Evolutionary conservation across 2,113 vertebrate genomes (phyloP).

Genomic region (Natator depressus): DNA sequence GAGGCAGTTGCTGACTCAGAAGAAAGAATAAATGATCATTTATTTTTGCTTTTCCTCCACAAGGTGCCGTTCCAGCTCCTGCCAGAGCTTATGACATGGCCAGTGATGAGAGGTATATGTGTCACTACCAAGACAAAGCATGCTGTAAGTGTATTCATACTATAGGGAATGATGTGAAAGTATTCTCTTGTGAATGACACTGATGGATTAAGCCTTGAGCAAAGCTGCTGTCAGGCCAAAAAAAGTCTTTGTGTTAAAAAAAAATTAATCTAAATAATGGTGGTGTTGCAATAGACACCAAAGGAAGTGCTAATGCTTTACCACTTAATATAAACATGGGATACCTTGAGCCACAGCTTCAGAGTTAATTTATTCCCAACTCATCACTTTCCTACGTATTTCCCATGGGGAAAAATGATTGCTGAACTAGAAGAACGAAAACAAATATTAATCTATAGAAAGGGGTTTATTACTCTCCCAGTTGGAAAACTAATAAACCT

Average conservation of each 20-base stretch:
- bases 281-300: background rate
- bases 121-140: background rate
- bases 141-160: too few relatives aligned
- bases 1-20: too few relatives aligned
- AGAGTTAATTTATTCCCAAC: background rate
- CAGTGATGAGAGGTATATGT: fast-evolving
- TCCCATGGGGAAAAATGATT: background rate
- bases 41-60: background rate
- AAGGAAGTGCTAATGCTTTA: background rate
- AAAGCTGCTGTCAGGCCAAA: background rate
- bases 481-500: slow-evolving; percentile 50
- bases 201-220: background rate
- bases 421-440: slow-evolving; percentile 25
- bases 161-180: too few relatives aligned
- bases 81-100: too few relatives aligned
- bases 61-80: background rate
- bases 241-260: fast-evolving
- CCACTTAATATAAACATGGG: background rate
- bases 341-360: background rate
- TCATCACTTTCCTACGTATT: background rate
- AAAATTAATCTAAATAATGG: fast-evolving
- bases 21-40: background rate
- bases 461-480: slow-evolving; percentile 7
- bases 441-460: slow-evolving; percentile 41
- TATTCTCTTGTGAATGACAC: background rate